phyloP scores from a whole-genome alignment of 1,140 invertebrate species.

The Drosophila busckii region DNA sequence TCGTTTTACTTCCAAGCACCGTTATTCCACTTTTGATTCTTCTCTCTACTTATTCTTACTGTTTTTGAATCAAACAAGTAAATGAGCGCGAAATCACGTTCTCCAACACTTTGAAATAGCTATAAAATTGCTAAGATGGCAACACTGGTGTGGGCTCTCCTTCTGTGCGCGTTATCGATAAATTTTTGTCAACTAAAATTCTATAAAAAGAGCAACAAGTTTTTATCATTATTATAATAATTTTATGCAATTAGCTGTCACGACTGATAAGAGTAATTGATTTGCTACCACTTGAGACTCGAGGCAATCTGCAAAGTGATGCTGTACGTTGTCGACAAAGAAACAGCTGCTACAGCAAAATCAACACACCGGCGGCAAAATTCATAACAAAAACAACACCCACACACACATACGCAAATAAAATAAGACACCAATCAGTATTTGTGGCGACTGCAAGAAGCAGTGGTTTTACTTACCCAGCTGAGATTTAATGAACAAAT shows the following conservation, averaged over 20 bases:
- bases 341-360: conserved; percentile 61
- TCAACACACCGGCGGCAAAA: conserved; percentile 44
- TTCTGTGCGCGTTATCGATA: too few relatives aligned
- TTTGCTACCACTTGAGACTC: background rate
- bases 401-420: conserved; percentile 1
- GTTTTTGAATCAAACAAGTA: too few relatives aligned
- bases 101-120: too few relatives aligned
- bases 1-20: background rate
- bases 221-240: too few relatives aligned
- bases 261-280: background rate
- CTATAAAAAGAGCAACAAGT: conserved; percentile 49
- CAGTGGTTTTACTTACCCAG: background rate
- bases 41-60: too few relatives aligned
- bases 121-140: too few relatives aligned
- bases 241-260: conserved; percentile 9
- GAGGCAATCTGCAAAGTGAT: conserved; percentile 36
- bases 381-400: conserved; percentile 47
- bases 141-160: too few relatives aligned
- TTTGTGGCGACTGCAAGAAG: conserved; percentile 9
- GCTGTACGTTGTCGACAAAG: conserved; percentile 18
- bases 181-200: too few relatives aligned
- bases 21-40: too few relatives aligned
- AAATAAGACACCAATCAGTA: conserved; percentile 7
- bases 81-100: too few relatives aligned
- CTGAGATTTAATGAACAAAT: conserved; percentile 47